Evolutionary conservation across 2,113 vertebrate species (phyloP).

Genomic region (Garra rufa): DNA sequence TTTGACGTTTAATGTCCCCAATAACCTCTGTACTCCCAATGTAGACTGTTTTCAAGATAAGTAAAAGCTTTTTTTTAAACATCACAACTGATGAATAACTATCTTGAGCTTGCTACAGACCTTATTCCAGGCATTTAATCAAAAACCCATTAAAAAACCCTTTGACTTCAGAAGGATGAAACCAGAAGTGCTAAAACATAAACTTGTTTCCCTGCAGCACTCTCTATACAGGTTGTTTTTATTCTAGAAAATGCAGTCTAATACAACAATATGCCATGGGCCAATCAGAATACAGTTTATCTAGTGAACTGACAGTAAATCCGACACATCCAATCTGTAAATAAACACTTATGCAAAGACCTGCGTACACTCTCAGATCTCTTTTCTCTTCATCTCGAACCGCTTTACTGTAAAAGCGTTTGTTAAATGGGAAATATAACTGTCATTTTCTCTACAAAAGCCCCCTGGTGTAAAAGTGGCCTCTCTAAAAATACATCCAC

Average conservation of each 20-base stretch:
- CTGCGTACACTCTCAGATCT: not conserved
- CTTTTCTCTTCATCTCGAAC: not conserved
- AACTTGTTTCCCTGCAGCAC: not conserved
- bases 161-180: not conserved
- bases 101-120: too few species aligned
- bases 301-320: too few species aligned
- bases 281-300: not conserved
- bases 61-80: too few species aligned
- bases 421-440: not conserved
- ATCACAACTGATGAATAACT: too few species aligned
- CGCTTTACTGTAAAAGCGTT: not conserved
- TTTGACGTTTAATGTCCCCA: too few species aligned
- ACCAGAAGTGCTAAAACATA: not conserved
- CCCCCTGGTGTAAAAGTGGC: not conserved
- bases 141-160: too few species aligned
- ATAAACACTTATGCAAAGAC: not conserved
- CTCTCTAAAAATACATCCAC: slow-evolving; percentile 35
- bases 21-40: too few species aligned
- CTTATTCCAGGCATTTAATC: too few species aligned
- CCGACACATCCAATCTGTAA: not conserved
- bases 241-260: not conserved
- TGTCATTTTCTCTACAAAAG: slow-evolving; percentile 25
- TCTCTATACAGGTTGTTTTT: not conserved
- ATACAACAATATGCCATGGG: not conserved
- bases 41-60: too few species aligned